Base-by-base conservation (phyloP, 1,140 invertebrate species). In the Diplogasteroides magnus region DNA sequence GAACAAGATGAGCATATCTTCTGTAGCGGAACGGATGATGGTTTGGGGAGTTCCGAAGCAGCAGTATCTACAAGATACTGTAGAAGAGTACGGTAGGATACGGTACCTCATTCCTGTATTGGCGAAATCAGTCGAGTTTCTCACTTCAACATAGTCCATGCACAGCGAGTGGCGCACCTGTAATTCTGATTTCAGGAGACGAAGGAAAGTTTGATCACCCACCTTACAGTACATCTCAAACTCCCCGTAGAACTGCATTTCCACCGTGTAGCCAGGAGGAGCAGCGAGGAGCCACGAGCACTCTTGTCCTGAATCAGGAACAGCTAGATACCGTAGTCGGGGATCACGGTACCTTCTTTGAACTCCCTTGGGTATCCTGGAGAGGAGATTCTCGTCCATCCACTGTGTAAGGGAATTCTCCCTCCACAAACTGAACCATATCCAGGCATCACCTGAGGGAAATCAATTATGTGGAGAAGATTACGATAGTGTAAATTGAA, bases 101-200 rank as follows among this genome's bases (percentile, higher is more conserved):
- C 29, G n/a, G 0, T 56, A 81, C 79, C 79, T 77, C 80, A 82
- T 82, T 64, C 80, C 80, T 25, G 80, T 82, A 65, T 82, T 82
- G 2, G 80, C 80, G 62, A 82, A 82, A 72, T 82, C 80, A 2
- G 81, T 82, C 23, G 79, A 76, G 59, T 82, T 82, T 19, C 79
- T 64, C 58, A 82, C 78, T 66, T 82, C 80, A 19, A 82, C 79
- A 66, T 82, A 82, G 63, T 82, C 80, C 81, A 82, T 83, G 60
- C 80, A 82, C 19, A 82, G 71, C 1, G 80, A 82, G 74, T 82
- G 80, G 23, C 80, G 37, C 6, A 48, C 37, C 37, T 55, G 19
- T 77, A 68, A 74, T 67, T 25, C 32, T 2, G 26, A n/a, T 23
- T 68, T 13, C 28, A 26, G 25, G 14, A 27, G 28, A 27, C 28